phyloP scores from a whole-genome alignment of 2,797 vertebrate species.

The Bovichtus variegatus region DNA sequence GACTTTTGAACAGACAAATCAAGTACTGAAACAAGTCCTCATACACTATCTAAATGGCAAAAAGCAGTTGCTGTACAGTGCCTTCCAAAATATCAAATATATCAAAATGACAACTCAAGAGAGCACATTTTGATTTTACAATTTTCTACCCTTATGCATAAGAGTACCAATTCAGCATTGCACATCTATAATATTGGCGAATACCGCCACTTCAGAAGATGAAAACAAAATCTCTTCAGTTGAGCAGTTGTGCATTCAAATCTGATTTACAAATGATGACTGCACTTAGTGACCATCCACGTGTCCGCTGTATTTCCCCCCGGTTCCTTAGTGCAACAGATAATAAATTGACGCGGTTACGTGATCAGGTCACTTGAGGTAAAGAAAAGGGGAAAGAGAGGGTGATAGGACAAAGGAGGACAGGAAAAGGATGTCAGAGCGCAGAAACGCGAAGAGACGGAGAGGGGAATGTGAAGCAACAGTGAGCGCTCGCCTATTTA shows the following conservation, averaged over 20 bases:
- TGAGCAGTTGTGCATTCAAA: conserved; percentile 19
- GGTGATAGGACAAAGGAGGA: conserved; percentile 8
- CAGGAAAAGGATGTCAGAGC: not conserved
- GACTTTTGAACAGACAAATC: not conserved
- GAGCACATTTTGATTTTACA: not conserved
- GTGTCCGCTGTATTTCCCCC: conserved; percentile 2
- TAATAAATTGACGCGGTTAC: conserved; percentile 18
- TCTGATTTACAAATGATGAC: conserved; percentile 34
- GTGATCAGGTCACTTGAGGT: conserved; percentile 4
- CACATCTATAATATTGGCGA: not conserved
- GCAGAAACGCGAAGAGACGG: not conserved
- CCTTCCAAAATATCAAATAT: not conserved
- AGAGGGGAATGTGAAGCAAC: conserved; percentile 7
- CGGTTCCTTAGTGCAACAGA: not conserved
- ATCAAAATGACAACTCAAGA: not conserved
- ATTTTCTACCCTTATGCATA: not conserved
- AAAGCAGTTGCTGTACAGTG: not conserved
- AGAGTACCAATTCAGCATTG: not conserved
- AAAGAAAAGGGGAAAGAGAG: not conserved
- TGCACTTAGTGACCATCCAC: conserved; percentile 20
- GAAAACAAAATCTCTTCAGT: conserved; percentile 14
- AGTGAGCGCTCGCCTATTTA: conserved; percentile 40
- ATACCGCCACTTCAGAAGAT: conserved; percentile 11
- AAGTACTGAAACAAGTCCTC: not conserved
- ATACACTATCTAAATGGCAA: not conserved